These are phyloP conservation scores for Forbesichthys papilliferus DNA, from an alignment of 2,113 vertebrate species.

Conservation along the genomic window DNA sequence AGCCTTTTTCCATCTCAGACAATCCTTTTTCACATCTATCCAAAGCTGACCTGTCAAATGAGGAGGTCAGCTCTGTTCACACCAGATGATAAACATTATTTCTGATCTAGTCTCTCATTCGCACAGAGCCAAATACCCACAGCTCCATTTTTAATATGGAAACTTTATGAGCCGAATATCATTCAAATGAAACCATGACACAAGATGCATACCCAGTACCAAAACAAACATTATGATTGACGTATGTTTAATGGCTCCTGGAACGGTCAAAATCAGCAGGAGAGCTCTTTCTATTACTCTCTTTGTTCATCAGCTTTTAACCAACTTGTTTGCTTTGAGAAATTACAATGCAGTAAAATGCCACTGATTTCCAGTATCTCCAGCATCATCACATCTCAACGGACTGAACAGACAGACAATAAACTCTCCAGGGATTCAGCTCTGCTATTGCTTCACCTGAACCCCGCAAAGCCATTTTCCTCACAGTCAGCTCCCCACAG, in stretches of 20 bases:
- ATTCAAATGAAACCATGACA: conserved; percentile 60
- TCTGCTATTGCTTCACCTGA: conserved; percentile 42
- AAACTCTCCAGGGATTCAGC: conserved; percentile 32
- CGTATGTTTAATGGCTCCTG: conserved; percentile 20
- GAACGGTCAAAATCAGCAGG: neutral
- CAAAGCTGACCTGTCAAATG: conserved; percentile 29
- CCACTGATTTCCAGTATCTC: neutral
- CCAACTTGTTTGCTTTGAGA: neutral
- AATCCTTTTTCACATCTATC: conserved; percentile 23
- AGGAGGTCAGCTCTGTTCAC: conserved; percentile 39
- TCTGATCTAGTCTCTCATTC: conserved; percentile 46
- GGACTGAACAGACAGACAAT: conserved; percentile 39
- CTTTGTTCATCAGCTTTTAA: neutral
- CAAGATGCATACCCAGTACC: conserved; percentile 26
- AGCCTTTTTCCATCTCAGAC: conserved; percentile 13
- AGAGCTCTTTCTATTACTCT: neutral
- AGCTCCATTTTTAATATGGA: conserved; percentile 57
- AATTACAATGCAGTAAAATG: neutral
- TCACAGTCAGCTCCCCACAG: conserved; percentile 36
- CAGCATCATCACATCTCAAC: conserved; percentile 22
- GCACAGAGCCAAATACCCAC: conserved; percentile 37
- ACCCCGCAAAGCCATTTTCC: conserved; percentile 52
- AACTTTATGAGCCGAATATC: conserved; percentile 55
- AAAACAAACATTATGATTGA: conserved; percentile 22
- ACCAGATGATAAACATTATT: conserved; percentile 62